phyloP scores from a whole-genome alignment of 2,113 vertebrate species.

The Eurystomus gularis region DNA sequence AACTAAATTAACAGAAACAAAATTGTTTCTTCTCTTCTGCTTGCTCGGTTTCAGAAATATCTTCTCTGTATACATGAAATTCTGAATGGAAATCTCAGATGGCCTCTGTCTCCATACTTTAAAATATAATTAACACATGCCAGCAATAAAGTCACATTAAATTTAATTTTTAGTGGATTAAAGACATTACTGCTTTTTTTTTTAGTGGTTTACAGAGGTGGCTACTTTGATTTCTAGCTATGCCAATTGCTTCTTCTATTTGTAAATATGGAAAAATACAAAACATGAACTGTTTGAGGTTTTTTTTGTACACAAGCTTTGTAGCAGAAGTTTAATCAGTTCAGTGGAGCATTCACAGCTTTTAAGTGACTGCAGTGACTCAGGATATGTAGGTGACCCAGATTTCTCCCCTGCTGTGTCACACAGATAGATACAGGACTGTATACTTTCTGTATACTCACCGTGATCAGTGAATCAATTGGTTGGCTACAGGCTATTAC shows the following conservation, averaged over 20 bases:
- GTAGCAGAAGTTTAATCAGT: neutral
- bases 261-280: neutral
- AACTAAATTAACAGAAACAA: slow-evolving; percentile 5
- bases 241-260: neutral
- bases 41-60: neutral
- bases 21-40: neutral
- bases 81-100: neutral
- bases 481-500: neutral
- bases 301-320: neutral
- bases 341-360: neutral
- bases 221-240: neutral
- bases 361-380: neutral
- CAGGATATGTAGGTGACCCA: slow-evolving; percentile 5
- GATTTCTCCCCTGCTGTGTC: slow-evolving; percentile 4
- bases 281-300: neutral
- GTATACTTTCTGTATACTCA: neutral
- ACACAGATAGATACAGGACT: neutral
- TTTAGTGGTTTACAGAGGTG: neutral
- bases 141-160: neutral
- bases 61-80: neutral
- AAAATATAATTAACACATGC: slow-evolving; percentile 8
- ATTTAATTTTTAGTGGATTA: neutral
- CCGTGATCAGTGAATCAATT: neutral
- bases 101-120: neutral
- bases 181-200: neutral